Base-by-base conservation (phyloP, 2,113 vertebrate species). In the Perca flavescens region DNA sequence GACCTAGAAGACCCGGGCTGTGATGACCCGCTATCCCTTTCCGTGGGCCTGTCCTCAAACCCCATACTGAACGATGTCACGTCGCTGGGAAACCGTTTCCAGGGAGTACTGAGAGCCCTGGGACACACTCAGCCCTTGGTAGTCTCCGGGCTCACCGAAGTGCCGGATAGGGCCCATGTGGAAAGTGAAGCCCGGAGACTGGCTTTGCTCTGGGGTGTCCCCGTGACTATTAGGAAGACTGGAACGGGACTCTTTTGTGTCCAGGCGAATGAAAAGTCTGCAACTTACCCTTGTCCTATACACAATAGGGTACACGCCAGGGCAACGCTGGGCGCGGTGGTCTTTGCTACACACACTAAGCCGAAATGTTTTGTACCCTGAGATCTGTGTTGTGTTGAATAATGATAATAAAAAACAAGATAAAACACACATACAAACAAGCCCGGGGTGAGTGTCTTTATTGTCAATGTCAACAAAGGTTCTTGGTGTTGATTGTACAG, bases 31-130 rank as follows among this genome's bases (percentile, higher is more conserved):
- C 52, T 28, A 5, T 57, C 64, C 14, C 65, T 68, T 0, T 50
- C 76, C 1, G 76, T 78, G 65, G 76, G 76, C 0, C 65, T 78
- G 2, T 78, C 56, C 10, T 78, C 76, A 0, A 78, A 68, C 25
- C 75, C 64, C 6, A 36, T 78, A 21, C 25, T 13, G 40, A 0
- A 0, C 2, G 64, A 75, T 2, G 61, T 75, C 2, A 75, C 73
- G 28, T 28, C 8, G 6, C 36, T 40, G 36, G 36, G 36, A 40
- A 8, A 10, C 36, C 8, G 8, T 40, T 40, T 40, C 36, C 8
- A 40, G 0, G 2, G 9, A 10, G 2, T 28, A 28, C 28, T 28
- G 28, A 28, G 28, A 28, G 8, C 2, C 2, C 36, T 10, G 36
- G 36, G 36, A 40, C 8, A 40, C 8, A 8, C 36, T 40, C 36